These are phyloP conservation scores for Phortica magna DNA, from an alignment of 2,888 invertebrate species.

Conservation along the genomic window DNA sequence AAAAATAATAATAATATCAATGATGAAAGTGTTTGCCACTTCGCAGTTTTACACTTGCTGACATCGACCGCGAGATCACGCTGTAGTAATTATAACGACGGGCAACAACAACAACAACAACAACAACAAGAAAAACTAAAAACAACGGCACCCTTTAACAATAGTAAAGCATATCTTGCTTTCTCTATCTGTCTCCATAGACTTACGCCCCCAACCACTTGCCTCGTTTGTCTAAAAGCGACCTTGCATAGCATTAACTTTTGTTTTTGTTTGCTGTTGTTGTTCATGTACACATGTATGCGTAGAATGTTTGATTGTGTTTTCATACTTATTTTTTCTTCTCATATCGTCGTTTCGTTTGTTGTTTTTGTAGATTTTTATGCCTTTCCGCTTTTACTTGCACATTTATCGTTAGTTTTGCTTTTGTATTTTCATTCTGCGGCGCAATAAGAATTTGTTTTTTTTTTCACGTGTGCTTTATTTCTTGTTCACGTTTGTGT, in stretches of 20 bases:
- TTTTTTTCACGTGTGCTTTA: constrained; percentile 41
- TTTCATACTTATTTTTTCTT: constrained; percentile 29
- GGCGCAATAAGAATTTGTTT: constrained; percentile 60
- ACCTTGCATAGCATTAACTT: constrained; percentile 49
- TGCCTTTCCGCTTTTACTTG: constrained; percentile 35
- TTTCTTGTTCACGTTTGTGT: constrained; percentile 15
- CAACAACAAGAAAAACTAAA: background rate
- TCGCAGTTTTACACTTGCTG: background rate
- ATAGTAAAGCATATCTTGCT: background rate
- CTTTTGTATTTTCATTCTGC: constrained; percentile 66
- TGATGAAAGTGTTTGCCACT: too few relatives aligned
- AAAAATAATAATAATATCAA: too few relatives aligned
- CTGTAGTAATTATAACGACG: background rate
- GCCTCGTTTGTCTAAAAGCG: constrained; percentile 28
- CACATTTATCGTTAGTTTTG: constrained; percentile 64
- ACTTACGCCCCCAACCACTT: constrained; percentile 4
- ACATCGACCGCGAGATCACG: background rate
- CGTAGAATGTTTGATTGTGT: constrained; percentile 6
- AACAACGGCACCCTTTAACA: constrained; percentile 1
- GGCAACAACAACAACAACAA: background rate
- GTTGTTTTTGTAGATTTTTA: constrained; percentile 38
- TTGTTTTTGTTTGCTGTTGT: constrained; percentile 39
- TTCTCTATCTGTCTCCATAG: background rate
- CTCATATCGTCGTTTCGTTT: constrained; percentile 41
- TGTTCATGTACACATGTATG: constrained; percentile 10